These are phyloP conservation scores for Campoplex capitator DNA, from an alignment of 2,888 invertebrate genomes.

Conservation along the genomic window DNA sequence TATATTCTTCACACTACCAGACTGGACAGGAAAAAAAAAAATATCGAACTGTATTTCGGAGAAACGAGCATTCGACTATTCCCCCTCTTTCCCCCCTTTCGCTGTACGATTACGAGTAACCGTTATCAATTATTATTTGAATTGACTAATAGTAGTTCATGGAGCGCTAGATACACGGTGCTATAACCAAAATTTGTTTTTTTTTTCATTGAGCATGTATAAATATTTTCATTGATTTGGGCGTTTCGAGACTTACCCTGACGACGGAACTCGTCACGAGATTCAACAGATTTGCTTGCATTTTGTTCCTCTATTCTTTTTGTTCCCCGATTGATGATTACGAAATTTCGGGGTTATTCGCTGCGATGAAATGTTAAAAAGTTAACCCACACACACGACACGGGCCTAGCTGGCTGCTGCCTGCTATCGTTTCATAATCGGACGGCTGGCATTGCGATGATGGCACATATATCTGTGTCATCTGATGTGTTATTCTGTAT, in stretches of 20 bases:
- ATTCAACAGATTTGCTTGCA: slow-evolving; percentile 85
- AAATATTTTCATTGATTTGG: not conserved
- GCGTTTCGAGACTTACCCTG: slow-evolving; percentile 81
- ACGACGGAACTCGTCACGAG: slow-evolving; percentile 83
- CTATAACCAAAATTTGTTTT: not conserved
- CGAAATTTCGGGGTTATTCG: slow-evolving; percentile 58
- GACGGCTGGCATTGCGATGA: not conserved
- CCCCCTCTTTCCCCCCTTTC: not conserved
- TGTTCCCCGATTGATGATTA: slow-evolving; percentile 47
- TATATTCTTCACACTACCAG: slow-evolving; percentile 80
- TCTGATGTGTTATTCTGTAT: not conserved
- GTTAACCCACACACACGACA: slow-evolving; percentile 46
- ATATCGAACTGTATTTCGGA: not conserved
- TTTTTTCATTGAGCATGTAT: not conserved
- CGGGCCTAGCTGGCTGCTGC: slow-evolving; percentile 40
- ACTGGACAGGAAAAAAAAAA: slow-evolving; percentile 74
- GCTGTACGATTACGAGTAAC: not conserved
- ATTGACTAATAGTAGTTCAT: not conserved
- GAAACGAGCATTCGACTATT: slow-evolving; percentile 8
- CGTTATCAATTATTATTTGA: not conserved
- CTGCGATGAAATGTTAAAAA: slow-evolving; percentile 24
- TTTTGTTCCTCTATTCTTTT: slow-evolving; percentile 69
- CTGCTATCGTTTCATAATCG: slow-evolving; percentile 68
- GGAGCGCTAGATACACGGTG: not conserved
- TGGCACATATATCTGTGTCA: not conserved